Base-by-base conservation (phyloP, 2,113 vertebrate species). In the Scophthalmus maximus region DNA sequence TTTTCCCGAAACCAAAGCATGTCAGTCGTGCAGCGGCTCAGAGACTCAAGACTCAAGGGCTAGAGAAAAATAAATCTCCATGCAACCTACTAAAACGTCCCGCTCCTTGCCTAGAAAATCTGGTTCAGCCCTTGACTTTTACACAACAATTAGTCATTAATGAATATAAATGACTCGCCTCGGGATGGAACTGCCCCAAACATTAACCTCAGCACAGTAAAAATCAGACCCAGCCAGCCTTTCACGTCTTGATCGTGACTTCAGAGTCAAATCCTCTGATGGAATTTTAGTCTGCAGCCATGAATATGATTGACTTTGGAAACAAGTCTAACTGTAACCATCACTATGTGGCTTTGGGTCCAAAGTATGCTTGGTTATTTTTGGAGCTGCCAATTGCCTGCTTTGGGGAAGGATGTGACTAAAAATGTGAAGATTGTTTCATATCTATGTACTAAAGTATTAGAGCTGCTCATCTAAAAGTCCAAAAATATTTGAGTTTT, bases 71-170 rank as follows among this genome's bases (percentile, higher is more conserved):
- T 8, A 66, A 46, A 32, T 3, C 25, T 29, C 30, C 6, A 38
- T 70, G 75, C 22, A 47, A 22, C 18, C 29, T 23, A 56, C 29
- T 56, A 30, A 6, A 61, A 46, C 38, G 49, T n/a, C 10, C 40
- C 12, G 34, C 6, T 22, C 27, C 42, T 32, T 11, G 27, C 20
- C 55, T 63, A 61, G 47, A 69, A 76, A 79, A 63, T 63, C 15
- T 56, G 26, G 11, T 25, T 57, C 36, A 42, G 40, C 42, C 29
- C 49, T 83, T 15, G 4, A 69, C 52, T 68, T 78, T 59, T 25
- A 38, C 34, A 56, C 71, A 83, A 78, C 70, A 86, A 80, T 87
- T 84, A 85, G 60, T 78, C 64, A 73, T 68, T 82, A 74, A 83
- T 89, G 83, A 73, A 81, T 70, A 85, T 73, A 76, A 85, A 89